Evolutionary conservation across 1,140 invertebrate genomes (phyloP), one percentile per base, ranked within the genome.

Genomic region (Apis dorsata): DNA sequence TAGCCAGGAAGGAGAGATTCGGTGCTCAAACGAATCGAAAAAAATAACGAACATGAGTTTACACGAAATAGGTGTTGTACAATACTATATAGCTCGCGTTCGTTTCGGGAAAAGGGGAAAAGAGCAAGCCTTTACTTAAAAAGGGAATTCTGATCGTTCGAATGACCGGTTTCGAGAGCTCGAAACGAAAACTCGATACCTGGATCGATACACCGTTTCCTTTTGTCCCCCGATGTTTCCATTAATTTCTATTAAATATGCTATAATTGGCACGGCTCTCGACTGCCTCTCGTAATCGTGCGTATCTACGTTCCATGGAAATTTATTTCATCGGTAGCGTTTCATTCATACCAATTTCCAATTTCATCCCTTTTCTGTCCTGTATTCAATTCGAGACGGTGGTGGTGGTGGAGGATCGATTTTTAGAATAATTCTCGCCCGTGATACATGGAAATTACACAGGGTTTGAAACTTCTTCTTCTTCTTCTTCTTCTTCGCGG

Each of bases 241-340:
- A 66, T 81, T 75, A 75, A 81, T 71, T 57, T 55, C 71, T 51
- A 66, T 81, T 75, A 75, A 81, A 81, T 75, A 74, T 59, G 4
- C 62, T 15, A 21, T 66, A 68, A 76, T 51, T 68, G 49, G 15
- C 28, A 8, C 28, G 44, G 49, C 66, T 75, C 49, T 28, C 24
- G 8, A 19, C 10, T 1, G 63, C 63, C 24, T 24, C 28, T 28
- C 28, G 63, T 19, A 65, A 65, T 65, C 28, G 28, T 34, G 17
- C 19, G 19, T 60, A 13, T 65, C 15, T 15, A 15, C 62, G 13
- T 65, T 65, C 24, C 63, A 7, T 10, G 24, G 28, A 65, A 34
- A 34, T 65, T 65, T 65, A 65, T 34, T 65, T 65, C 28, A 34
- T 9, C 60, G 12, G 59, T 21, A 24, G 28, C 28, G 63, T 65